phyloP scores from a whole-genome alignment of 2,888 invertebrate species.

The Orthosia cruda region DNA sequence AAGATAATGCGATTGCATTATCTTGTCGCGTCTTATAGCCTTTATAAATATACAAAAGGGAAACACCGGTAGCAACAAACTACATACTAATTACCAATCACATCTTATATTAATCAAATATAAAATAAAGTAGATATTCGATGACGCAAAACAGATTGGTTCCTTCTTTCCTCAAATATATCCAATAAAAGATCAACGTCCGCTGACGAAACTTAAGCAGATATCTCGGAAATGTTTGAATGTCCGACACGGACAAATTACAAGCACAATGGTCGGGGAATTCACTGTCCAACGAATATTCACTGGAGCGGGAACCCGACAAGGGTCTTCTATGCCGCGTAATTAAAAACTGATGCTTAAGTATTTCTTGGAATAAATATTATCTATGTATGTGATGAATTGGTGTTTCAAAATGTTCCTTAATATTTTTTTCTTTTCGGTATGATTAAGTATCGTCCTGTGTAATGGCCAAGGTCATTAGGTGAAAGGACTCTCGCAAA shows the following conservation, averaged over 20 bases:
- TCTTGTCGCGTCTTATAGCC: too few species aligned
- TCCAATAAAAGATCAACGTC: slow-evolving; percentile 2
- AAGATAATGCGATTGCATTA: too few species aligned
- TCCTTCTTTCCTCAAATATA: neutral
- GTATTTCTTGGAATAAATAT: too few species aligned
- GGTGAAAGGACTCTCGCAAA: slow-evolving; percentile 3
- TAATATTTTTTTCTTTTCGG: neutral
- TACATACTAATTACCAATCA: neutral
- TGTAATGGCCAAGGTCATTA: neutral
- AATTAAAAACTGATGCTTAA: too few species aligned
- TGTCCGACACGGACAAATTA: slow-evolving; percentile 25
- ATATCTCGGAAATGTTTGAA: slow-evolving; percentile 20
- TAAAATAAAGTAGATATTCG: slow-evolving; percentile 1
- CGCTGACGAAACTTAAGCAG: neutral
- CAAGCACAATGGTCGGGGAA: neutral
- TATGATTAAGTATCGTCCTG: neutral
- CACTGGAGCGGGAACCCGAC: neutral
- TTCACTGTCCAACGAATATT: slow-evolving; percentile 6
- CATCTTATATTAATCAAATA: neutral
- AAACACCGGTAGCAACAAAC: neutral
- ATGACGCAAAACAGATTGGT: slow-evolving; percentile 6
- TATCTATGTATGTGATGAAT: neutral
- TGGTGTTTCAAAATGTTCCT: neutral
- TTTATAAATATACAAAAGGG: neutral
- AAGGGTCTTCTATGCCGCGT: too few species aligned